Base-by-base conservation (phyloP, 2,888 invertebrate species). In the Drosophila ustulata region DNA sequence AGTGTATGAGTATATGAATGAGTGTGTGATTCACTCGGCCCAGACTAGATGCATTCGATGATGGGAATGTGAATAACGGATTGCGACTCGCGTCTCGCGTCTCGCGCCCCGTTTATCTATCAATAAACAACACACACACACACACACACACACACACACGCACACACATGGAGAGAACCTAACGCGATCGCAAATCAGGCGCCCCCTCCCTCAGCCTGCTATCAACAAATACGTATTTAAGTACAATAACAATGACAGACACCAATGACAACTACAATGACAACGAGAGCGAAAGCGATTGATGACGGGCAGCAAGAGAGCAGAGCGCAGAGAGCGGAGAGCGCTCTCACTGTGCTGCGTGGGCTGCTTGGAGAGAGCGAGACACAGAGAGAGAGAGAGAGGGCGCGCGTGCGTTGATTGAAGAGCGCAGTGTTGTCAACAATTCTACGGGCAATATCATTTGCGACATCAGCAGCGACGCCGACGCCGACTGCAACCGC, bases 371-470 rank as follows among this genome's bases (percentile, higher is more conserved):
- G 18, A 41, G 39, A 4, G 6, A 43, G 47, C 23, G 30, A 49
- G n/a, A n/a, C n/a, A n/a, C n/a, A n/a, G 47, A 43, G 46, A 26
- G 73, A 41, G 56, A 41, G 72, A 11, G 45, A 34, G 43, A 28
- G 58, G 34, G 57, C 43, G 52, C 5, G 50, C 11, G 34, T 53
- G 61, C 25, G 37, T 39, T 34, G 23, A 11, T 50, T 65, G 41
- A 59, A 51, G 62, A 62, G 62, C 52, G 62, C 52, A 58, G 64
- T 76, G 71, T 69, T 82, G 82, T 86, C 82, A 85, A 84, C 83
- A 66, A 58, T 39, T 37, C 47, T 49, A 53, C 72, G 34, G 55
- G 46, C 62, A 76, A 69, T 74, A 74, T 66, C 56, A 69, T 57
- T 74, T 69, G 32, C 28, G 45, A 34, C 64, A 43, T 43, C 57